Conservation (phyloP, 2,113 vertebrate genomes). For the Psilopsiagon aymara region DNA sequence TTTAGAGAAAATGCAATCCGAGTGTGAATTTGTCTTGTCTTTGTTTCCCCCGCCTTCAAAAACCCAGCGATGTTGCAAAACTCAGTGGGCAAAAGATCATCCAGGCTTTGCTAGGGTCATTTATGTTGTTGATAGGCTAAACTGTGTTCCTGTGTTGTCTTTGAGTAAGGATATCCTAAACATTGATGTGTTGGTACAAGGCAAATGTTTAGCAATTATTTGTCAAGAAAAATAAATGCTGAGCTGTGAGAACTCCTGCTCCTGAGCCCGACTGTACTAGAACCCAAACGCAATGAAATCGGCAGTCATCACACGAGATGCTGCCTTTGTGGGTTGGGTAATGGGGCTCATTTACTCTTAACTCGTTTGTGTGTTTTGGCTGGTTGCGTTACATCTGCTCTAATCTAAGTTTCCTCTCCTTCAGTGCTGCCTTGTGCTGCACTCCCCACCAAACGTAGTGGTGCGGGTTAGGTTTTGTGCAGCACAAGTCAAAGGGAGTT, state of each 20-base stretch:
- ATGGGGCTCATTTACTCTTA: slow-evolving; percentile 42
- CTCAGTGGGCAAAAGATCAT: neutral
- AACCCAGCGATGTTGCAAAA: neutral
- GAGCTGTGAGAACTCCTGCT: neutral
- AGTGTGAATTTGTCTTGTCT: neutral
- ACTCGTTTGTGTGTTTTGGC: slow-evolving; percentile 59
- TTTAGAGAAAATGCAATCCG: neutral
- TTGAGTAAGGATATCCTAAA: neutral
- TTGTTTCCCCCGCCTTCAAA: fast-evolving
- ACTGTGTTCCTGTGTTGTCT: neutral
- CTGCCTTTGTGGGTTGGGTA: slow-evolving; percentile 57
- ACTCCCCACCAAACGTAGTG: neutral
- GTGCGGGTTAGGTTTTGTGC: neutral
- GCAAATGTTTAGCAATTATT: neutral
- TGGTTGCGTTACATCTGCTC: slow-evolving; percentile 24
- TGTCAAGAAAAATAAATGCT: slow-evolving; percentile 17
- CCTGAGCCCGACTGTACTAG: neutral
- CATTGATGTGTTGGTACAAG: neutral
- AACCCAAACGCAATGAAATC: neutral
- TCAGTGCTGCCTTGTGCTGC: neutral
- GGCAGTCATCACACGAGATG: neutral
- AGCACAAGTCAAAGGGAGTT: neutral
- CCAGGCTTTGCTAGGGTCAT: neutral
- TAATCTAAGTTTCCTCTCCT: slow-evolving; percentile 49
- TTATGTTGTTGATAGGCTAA: neutral